These are phyloP conservation scores for Taxidea taxus DNA, from an alignment of 2,113 vertebrate genomes.

Conservation along the genomic window DNA sequence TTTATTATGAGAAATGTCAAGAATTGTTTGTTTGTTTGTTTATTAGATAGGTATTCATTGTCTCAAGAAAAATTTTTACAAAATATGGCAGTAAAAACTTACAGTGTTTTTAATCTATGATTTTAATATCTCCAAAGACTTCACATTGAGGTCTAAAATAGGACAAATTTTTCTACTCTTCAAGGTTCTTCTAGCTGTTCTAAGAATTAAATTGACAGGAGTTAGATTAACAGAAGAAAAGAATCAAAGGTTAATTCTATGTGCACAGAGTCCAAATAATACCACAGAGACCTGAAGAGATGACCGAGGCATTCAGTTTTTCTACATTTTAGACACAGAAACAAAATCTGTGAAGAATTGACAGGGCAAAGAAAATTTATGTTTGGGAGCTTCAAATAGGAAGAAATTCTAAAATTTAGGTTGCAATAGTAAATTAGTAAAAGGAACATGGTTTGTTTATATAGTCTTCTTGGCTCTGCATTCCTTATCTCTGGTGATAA, in stretches of 20 bases:
- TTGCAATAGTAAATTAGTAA: not conserved
- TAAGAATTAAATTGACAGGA: not conserved
- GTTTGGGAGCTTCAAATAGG: not conserved
- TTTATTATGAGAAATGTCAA: not conserved
- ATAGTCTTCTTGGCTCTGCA: not conserved
- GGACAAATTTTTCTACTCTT: not conserved
- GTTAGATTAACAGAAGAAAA: not conserved
- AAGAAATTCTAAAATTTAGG: not conserved
- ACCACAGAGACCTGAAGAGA: not conserved
- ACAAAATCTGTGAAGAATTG: not conserved
- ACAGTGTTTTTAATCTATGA: not conserved
- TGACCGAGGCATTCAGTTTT: not conserved
- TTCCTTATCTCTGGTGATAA: not conserved
- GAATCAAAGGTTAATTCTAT: not conserved
- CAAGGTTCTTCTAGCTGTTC: not conserved
- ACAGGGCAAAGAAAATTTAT: not conserved
- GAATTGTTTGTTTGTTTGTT: not conserved
- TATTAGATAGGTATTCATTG: not conserved
- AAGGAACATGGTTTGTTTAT: not conserved
- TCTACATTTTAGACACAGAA: not conserved
- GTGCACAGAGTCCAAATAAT: not conserved
- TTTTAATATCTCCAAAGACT: too few species aligned
- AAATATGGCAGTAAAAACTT: not conserved
- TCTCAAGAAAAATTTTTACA: not conserved
- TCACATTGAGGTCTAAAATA: too few species aligned